Evolutionary conservation across 2,888 invertebrate genomes (phyloP).

Genomic region (Icerya purchasi): DNA sequence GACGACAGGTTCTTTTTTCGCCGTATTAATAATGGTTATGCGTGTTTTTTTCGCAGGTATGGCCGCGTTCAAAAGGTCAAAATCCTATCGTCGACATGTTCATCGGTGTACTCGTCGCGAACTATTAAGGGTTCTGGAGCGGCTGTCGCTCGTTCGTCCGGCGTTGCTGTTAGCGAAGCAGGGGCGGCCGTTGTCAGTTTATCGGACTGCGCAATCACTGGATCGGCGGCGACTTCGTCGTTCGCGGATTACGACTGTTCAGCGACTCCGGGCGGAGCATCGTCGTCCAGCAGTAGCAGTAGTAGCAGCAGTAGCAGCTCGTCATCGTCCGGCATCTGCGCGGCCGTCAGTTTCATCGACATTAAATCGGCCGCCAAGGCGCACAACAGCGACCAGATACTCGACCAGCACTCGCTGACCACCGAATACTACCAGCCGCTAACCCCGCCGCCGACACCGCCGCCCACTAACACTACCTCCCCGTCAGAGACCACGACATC

Average conservation of each 20-base stretch:
- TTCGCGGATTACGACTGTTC: constrained; percentile 32
- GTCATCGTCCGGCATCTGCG: constrained; percentile 41
- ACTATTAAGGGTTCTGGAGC: too few species aligned
- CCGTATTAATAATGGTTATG: too few species aligned
- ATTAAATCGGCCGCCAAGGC: constrained; percentile 90
- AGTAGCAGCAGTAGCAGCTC: neutral
- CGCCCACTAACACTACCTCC: constrained; percentile 3
- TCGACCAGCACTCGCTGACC: constrained; percentile 68
- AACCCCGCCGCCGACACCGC: constrained; percentile 37
- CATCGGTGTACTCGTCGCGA: neutral
- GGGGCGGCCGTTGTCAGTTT: neutral
- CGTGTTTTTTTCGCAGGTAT: constrained; percentile 48
- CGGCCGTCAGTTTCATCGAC: constrained; percentile 88
- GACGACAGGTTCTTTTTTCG: too few species aligned
- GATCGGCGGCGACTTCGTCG: constrained; percentile 26
- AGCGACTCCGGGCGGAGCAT: neutral
- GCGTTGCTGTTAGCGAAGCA: too few species aligned
- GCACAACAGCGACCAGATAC: constrained; percentile 68
- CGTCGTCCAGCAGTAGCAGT: too few species aligned
- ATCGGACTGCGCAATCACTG: neutral
- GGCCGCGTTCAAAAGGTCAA: constrained; percentile 94
- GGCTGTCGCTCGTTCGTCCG: too few species aligned
- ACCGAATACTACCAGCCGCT: constrained; percentile 81
- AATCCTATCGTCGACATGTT: constrained; percentile 41
- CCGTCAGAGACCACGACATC: too few species aligned